A percentile compares a stretch with the other conserved stretches of the same genome.
Conservation (phyloP, 2,888 invertebrate species). For the Dryocosmus kuriphilus region DNA sequence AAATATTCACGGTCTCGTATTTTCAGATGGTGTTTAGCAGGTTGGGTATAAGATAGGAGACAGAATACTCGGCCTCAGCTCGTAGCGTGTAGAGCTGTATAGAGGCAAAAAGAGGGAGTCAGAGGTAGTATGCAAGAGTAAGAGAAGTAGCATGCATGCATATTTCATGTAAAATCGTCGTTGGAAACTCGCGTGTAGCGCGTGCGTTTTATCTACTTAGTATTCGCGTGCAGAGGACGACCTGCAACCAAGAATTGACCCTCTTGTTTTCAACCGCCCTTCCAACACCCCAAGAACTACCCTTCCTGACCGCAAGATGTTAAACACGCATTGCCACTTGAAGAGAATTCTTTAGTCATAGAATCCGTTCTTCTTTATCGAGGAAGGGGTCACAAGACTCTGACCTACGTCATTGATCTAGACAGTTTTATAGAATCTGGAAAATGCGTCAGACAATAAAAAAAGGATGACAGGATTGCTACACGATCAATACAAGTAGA, state of each 20-base stretch:
- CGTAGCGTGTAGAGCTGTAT: not conserved
- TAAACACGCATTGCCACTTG: not conserved
- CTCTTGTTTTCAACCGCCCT: constrained; percentile 14
- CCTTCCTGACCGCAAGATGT: not conserved
- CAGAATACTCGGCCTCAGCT: constrained; percentile 14
- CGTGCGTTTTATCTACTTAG: constrained; percentile 48
- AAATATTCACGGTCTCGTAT: constrained; percentile 50
- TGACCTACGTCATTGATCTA: not conserved
- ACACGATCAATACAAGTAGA: too few relatives aligned
- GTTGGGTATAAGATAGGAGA: constrained; percentile 28
- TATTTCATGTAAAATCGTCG: constrained; percentile 61
- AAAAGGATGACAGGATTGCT: too few relatives aligned
- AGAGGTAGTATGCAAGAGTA: not conserved
- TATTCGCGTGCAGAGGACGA: constrained; percentile 3
- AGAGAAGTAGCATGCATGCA: constrained; percentile 47
- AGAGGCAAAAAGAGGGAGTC: constrained; percentile 3
- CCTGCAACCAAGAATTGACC: constrained; percentile 3
- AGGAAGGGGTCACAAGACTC: not conserved
- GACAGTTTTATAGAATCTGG: not conserved
- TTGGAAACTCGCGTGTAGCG: constrained; percentile 55
- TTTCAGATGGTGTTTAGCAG: constrained; percentile 44
- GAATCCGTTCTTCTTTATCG: not conserved
- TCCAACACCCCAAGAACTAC: not conserved
- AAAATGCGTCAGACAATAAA: too few relatives aligned
- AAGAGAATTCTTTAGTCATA: not conserved